Evolutionary conservation across 2,113 vertebrate species (phyloP), one percentile per base, ranked within the genome.

Genomic region (Monarcha castaneiventris): DNA sequence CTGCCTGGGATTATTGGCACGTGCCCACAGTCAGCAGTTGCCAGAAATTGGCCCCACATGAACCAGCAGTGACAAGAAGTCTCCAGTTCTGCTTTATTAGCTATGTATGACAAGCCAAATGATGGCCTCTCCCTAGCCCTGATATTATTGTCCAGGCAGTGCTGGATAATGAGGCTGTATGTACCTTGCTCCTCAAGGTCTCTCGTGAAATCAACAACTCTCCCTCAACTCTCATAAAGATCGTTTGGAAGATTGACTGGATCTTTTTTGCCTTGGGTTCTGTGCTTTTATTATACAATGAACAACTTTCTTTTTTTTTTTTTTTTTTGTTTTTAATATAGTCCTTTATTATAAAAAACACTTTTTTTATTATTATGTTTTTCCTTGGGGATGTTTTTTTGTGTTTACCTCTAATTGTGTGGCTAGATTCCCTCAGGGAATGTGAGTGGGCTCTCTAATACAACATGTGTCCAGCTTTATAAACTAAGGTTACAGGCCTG

Each of bases 191-290:
- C 78, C 79, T 55, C 29, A 5, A 93, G 82, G 56, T 81, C 93
- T 84, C 76, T 62, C 8, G 14, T 74, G 87, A 86, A 96, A 96
- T 56, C 75, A 62, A n/a, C 74, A 84, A n/a, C 44, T 49, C 89
- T 78, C 77, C 89, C 91, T 62, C 48, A 87, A 83, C 44, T 37
- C 61, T 89, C 86, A 76, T 79, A 93, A 93, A 89, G 74, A 72
- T 82, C 3, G 1, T 95, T 81, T 91, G 48, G 61, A 92, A 94
- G 95, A 95, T 49, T 91, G 88, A 90, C 94, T 88, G 72, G 23
- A 63, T 81, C 55, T 39, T 93, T 89, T 92, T 96, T 90, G 96
- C 90, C 96, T 94, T 95, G 86, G 95, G 96, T 94, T 96, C 86
- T 95, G 11, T 84, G 63, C 29, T 87, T 96, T 94, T 89, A 96